Evolutionary conservation across 2,888 invertebrate species (phyloP), one percentile per base, ranked within the genome.

Genomic region (Apodemia zela): DNA sequence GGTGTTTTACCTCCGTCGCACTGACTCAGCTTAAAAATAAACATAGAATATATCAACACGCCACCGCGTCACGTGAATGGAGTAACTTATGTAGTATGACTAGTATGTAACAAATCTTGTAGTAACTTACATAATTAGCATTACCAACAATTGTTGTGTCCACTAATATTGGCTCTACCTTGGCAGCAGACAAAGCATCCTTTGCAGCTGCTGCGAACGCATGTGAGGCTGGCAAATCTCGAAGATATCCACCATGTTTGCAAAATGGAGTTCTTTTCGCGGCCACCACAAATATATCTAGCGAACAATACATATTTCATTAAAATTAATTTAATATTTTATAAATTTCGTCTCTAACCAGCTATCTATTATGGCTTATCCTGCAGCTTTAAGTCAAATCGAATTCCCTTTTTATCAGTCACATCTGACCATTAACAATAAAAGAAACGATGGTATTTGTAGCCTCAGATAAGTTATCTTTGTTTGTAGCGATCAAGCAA

Each of bases 1-100:
- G 99, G 94, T 65, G 98, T 90, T 78, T 97, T 97, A 10, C 94
- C 94, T 21, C 98, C 98, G 91, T 99, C 98, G 11, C 94, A 87
- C 66, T 98, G 95, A 21, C 97, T 93, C 15, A 42, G 15, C 42
- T 42, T 42, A 42, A 38, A 42, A 42, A 42, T 15, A 13, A 38
- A 38, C 3, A 42, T 42, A 42, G 5, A 42, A 15, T 6, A 42
- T 15, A 6, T 42, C 15, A 42, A 15, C 15, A 15, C 15, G 15
- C 42, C 6, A 15, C 6, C 5, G 42, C 13, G 4, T 42, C 15
- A 42, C 5, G 25, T 25, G 25, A 3, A 25, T 21, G 21, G 1
- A 21, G 21, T 21, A 21, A 21, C 21, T 21, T 21, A 21, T 21
- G 21, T 21, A 21, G 21, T 21, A n/a, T n/a, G n/a, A n/a, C n/a